Conservation (phyloP, 2,113 vertebrate species). For the Stictonetta naevosa region DNA sequence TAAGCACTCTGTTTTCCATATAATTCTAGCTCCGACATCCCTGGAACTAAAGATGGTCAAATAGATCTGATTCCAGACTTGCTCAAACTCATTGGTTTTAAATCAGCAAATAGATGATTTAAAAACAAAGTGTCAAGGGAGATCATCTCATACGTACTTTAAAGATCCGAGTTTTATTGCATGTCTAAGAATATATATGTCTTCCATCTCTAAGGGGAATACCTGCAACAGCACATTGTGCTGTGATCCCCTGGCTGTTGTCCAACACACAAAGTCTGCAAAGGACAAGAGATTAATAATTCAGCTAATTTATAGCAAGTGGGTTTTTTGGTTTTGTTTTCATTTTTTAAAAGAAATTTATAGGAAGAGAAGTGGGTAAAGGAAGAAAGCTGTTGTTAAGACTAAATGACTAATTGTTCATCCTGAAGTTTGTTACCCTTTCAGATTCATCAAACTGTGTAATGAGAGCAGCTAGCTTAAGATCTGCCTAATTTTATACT, state of each 20-base stretch:
- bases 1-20: not conserved
- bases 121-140: slow-evolving; percentile 29
- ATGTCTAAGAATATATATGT: slow-evolving; percentile 39
- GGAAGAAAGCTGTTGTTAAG: slow-evolving; percentile 26
- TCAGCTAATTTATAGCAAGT: slow-evolving; percentile 66
- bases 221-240: slow-evolving; percentile 32
- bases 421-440: slow-evolving; percentile 48
- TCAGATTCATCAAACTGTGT: slow-evolving; percentile 23
- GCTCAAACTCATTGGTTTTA: slow-evolving; percentile 14
- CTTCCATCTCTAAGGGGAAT: slow-evolving; percentile 49
- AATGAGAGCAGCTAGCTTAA: slow-evolving; percentile 30
- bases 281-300: slow-evolving; percentile 69
- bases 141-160: slow-evolving; percentile 29
- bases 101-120: slow-evolving; percentile 36
- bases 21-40: slow-evolving; percentile 40
- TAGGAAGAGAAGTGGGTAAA: slow-evolving; percentile 20
- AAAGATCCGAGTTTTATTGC: slow-evolving; percentile 33
- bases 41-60: slow-evolving; percentile 19
- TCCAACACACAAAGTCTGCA: slow-evolving; percentile 49
- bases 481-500: slow-evolving; percentile 23
- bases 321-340: not conserved
- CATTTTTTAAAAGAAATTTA: slow-evolving; percentile 36
- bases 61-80: not conserved
- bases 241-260: slow-evolving; percentile 50
- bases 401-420: slow-evolving; percentile 44